These are phyloP conservation scores for Sebastes kiyomatsui DNA, from an alignment of 2,797 vertebrate genomes.

Conservation along the genomic window DNA sequence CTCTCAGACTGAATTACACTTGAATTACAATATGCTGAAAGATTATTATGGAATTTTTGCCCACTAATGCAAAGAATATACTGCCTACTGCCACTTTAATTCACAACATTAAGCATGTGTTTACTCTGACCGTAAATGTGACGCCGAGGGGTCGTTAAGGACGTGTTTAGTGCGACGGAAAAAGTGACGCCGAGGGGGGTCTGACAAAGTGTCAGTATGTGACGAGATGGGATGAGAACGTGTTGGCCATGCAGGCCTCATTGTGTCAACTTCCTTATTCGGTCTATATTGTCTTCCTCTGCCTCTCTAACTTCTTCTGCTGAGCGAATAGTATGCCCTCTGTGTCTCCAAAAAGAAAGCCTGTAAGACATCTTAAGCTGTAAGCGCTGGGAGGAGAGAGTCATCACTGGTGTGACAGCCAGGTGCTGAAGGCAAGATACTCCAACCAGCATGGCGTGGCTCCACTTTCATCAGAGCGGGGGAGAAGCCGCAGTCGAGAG, in stretches of 20 bases:
- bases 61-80: too few species aligned
- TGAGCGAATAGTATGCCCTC: conserved; percentile 40
- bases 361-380: conserved; percentile 54
- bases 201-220: too few species aligned
- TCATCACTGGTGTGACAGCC: conserved; percentile 63
- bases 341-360: conserved; percentile 34
- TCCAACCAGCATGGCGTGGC: conserved; percentile 41
- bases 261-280: conserved; percentile 41
- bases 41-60: too few species aligned
- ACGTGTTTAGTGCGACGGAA: too few species aligned
- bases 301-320: conserved; percentile 32
- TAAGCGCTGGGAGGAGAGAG: conserved; percentile 51
- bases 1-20: too few species aligned
- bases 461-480: conserved; percentile 57
- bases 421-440: conserved; percentile 59
- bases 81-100: too few species aligned
- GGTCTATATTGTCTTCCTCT: conserved; percentile 27
- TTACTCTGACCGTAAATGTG: too few species aligned
- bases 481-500: conserved; percentile 45
- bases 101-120: too few species aligned
- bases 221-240: too few species aligned
- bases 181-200: too few species aligned
- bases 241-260: conserved; percentile 27
- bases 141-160: too few species aligned
- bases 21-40: too few species aligned